Evolutionary conservation across 2,113 vertebrate species (phyloP).

Genomic region (Oryzias celebensis): DNA sequence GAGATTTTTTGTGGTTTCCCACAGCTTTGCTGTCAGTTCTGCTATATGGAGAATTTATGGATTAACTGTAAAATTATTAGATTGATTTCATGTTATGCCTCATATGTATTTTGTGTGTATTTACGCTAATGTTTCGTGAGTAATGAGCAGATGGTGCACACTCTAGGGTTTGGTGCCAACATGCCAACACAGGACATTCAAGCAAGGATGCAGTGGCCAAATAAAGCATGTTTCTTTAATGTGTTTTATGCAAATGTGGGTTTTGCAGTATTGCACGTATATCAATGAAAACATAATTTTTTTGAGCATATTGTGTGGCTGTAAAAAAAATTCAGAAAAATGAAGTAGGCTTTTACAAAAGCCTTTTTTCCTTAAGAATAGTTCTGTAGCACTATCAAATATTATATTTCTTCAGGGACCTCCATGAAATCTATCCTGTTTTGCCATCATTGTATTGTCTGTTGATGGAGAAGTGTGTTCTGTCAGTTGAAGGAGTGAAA

Average conservation of each 20-base stretch:
- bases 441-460: background rate
- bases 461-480: constrained; percentile 1
- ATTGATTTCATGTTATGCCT: constrained; percentile 9
- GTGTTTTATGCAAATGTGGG: constrained; percentile 22
- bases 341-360: no score
- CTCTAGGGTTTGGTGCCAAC: constrained; percentile 47
- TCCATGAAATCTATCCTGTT: background rate
- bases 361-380: no score
- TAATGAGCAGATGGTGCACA: constrained; percentile 61
- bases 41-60: constrained; percentile 1
- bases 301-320: no score
- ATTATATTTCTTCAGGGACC: constrained; percentile 4
- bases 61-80: constrained; percentile 4
- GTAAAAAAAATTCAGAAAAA: no score
- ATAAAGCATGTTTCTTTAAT: constrained; percentile 2
- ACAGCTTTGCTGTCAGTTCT: constrained; percentile 10
- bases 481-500: constrained; percentile 21
- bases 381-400: constrained; percentile 6
- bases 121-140: constrained; percentile 33
- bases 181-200: constrained; percentile 36
- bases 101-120: background rate
- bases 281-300: background rate
- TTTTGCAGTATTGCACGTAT: background rate
- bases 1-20: constrained; percentile 12
- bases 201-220: constrained; percentile 15